phyloP scores from a whole-genome alignment of 2,797 vertebrate species.

The Aeoliscus strigatus region DNA sequence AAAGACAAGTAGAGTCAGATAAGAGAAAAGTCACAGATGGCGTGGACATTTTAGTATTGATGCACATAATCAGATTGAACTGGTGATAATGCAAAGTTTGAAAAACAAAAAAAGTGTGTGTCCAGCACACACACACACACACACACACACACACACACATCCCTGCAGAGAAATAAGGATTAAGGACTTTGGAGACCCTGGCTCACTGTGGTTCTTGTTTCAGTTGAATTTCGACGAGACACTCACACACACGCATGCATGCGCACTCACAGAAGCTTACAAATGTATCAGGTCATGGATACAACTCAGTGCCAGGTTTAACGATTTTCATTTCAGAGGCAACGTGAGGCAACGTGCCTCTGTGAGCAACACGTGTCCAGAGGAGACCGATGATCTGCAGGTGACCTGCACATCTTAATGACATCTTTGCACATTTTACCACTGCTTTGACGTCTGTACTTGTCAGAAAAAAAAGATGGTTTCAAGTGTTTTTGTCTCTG shows the following conservation, averaged over 20 bases:
- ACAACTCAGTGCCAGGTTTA: no score
- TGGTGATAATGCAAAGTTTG: conserved; percentile 13
- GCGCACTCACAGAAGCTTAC: conserved; percentile 24
- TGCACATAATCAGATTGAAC: conserved; percentile 9
- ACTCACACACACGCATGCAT: conserved; percentile 25
- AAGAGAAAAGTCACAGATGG: conserved; percentile 29
- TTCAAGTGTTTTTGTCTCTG: no score
- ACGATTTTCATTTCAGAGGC: no score
- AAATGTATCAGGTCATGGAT: conserved; percentile 18
- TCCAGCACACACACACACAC: conserved; percentile 64
- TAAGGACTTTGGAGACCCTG: conserved; percentile 63
- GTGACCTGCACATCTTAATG: no score
- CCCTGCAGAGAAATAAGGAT: conserved; percentile 64
- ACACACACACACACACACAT: conserved; percentile 35
- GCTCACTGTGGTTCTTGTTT: conserved; percentile 39
- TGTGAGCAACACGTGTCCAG: no score
- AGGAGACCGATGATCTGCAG: no score
- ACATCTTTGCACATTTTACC: no score
- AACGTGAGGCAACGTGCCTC: no score
- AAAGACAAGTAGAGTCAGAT: conserved; percentile 47
- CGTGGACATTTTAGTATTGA: conserved; percentile 19
- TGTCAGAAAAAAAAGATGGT: no score
- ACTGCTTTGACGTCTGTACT: no score
- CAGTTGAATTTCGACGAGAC: conserved; percentile 28
- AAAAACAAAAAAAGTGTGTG: conserved; percentile 41